Evolutionary conservation across 2,113 vertebrate species (phyloP), one percentile per base, ranked within the genome.

Genomic region (Pangasianodon hypophthalmus): DNA sequence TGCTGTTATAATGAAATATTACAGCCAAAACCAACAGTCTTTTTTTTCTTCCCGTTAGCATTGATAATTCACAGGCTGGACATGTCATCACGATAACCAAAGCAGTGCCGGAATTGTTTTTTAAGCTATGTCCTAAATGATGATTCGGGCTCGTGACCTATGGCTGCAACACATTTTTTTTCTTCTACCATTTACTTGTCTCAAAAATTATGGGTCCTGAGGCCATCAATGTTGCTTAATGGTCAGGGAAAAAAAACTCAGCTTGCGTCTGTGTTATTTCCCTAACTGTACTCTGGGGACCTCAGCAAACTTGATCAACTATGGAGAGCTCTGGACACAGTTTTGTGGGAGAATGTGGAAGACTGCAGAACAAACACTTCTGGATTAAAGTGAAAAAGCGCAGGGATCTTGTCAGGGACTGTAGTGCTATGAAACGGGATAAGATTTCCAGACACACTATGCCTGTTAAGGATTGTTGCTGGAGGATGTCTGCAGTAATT

Each of bases 231-330:
- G 1, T 37, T 58, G 52, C 52, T 58, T 83, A 83, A 83, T 58
- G 81, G 32, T 58, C 18, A 19, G n/a, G 13, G 16, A 29, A 16
- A 0, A 10, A 46, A 14, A 16, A 32, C 44, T 50, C 48, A 44
- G 6, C 37, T 84, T 7, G 60, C 4, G 14, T 67, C 60, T 85
- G 84, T 85, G 60, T 85, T 85, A 48, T 67, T 85, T 85, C 84
- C 41, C 13, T 48, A 85, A 85, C 60, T 85, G 84, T 85, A 29
- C 84, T 48, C 60, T n/a, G 44, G 84, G 67, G 60, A 85, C 44
- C 24, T 85, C 41, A 19, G n/a, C 16, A 21, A 32, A 82, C n/a
- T 82, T 10, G n/a, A 48, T 32, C 29, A 81, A 81, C 79, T 54
- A 29, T 32, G 29, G 13, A 48, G 26, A 48, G 32, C 32, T 85